Base-by-base conservation (phyloP, 2,797 vertebrate species). In the Catamblyrhynchus diadema region DNA sequence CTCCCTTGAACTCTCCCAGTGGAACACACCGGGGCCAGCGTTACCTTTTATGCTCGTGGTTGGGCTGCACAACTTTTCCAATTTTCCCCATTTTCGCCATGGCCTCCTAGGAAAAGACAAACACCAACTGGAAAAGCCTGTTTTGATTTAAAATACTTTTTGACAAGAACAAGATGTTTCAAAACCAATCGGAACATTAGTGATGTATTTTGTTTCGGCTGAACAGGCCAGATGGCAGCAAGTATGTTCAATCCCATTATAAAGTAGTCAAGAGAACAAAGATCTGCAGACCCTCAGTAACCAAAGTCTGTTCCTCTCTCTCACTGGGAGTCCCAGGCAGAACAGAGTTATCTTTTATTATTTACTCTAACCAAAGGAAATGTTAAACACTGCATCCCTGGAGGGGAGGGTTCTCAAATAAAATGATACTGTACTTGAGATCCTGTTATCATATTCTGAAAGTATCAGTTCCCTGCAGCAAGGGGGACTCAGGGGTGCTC, bases 11-110 rank as follows among this genome's bases (percentile, higher is more conserved):
- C 9, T 53, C 2, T 35, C 45, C 45, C 77, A 53, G 33, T 2
- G 8, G 50, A 42, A 53, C 57, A 42, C 83, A 30, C 17, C 47
- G 44, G 62, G 59, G 8, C 25, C 35, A 35, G 54, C 5, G 72
- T 98, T 97, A 99, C 99, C 98, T 98, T 96, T 98, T 97, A 35
- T 99, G 97, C 74, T 98, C 96, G 2, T 7, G 91, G 86, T 98
- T 98, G 7, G 99, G 99, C 86, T 95, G 97, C 93, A 99, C 95
- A 3, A 99, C 98, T 96, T 97, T 98, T 54, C 99, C 99, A 32
- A 98, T 98, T 97, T 97, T 98, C 66, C 98, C 98, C 99, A 99
- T 99, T 97, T 97, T 98, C 75, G 96, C 97, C 99, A 99, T 99
- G 45, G 99, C 99, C 95, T 99, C 99, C 99, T 99, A 94, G 97